phyloP scores from a whole-genome alignment of 2,888 invertebrate genomes.

The Augiades crinisus region DNA sequence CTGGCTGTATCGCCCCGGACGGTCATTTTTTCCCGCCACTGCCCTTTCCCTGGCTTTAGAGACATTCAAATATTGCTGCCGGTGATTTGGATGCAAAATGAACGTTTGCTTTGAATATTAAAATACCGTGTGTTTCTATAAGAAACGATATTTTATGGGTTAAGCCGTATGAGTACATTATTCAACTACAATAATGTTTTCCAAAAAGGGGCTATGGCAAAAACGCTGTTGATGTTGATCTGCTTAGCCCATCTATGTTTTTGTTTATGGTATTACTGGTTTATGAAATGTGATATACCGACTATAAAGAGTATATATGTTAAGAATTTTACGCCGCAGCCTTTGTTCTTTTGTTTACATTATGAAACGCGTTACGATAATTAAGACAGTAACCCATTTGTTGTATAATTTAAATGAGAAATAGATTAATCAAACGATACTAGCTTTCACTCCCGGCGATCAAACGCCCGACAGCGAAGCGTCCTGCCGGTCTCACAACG shows the following conservation, averaged over 20 bases:
- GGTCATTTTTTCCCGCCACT: constrained; percentile 34
- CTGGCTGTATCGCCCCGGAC: constrained; percentile 41
- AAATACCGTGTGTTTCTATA: no score
- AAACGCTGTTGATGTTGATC: no score
- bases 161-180: no score
- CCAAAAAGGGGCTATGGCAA: no score
- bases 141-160: no score
- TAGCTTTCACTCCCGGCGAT: constrained; percentile 61
- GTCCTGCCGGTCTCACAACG: constrained; percentile 67
- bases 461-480: constrained; percentile 63
- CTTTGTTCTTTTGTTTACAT: constrained; percentile 51
- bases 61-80: constrained; percentile 13
- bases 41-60: constrained; percentile 18
- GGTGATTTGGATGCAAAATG: constrained; percentile 27
- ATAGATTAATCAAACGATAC: constrained; percentile 74
- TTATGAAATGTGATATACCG: no score
- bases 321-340: constrained; percentile 25
- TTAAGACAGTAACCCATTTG: constrained; percentile 61
- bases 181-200: no score
- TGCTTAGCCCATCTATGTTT: no score
- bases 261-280: no score
- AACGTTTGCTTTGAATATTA: no score
- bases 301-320: no score
- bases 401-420: constrained; percentile 70
- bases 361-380: constrained; percentile 61